Evolutionary conservation across 2,888 invertebrate species (phyloP).

Genomic region (Poecilobothrus nobilitatus): DNA sequence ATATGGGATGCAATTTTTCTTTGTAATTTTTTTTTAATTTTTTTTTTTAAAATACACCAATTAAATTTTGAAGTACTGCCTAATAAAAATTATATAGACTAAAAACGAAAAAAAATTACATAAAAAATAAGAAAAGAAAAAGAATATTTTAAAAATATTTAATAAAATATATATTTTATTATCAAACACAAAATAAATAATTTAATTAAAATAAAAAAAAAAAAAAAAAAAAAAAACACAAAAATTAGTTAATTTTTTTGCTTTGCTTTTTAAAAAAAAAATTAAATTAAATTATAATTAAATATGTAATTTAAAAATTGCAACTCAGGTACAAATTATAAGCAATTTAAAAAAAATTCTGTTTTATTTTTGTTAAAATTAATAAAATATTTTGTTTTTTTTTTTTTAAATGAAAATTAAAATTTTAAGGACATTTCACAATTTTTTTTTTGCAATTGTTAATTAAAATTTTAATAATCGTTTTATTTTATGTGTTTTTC

Average conservation of each 20-base stretch:
- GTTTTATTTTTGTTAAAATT: background rate
- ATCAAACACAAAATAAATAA: too few species aligned
- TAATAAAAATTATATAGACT: too few species aligned
- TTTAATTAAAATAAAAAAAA: background rate
- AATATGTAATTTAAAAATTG: background rate
- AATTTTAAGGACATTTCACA: background rate
- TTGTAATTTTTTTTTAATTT: too few species aligned
- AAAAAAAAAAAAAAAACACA: background rate
- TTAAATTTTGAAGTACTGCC: too few species aligned
- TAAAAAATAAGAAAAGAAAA: too few species aligned
- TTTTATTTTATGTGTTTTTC: background rate
- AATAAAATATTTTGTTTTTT: background rate
- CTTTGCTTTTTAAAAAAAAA: conserved; percentile 1
- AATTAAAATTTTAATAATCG: background rate
- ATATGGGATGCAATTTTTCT: too few species aligned
- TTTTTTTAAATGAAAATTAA: background rate
- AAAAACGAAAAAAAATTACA: too few species aligned
- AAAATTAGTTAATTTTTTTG: too few species aligned
- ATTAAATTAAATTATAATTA: conserved; percentile 12
- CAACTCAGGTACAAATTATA: background rate
- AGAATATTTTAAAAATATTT: too few species aligned
- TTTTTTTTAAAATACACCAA: too few species aligned
- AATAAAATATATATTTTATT: too few species aligned
- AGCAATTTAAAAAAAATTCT: background rate
- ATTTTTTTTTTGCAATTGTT: background rate